phyloP scores from a whole-genome alignment of 2,888 invertebrate species.

The Nomada hirtipes region DNA sequence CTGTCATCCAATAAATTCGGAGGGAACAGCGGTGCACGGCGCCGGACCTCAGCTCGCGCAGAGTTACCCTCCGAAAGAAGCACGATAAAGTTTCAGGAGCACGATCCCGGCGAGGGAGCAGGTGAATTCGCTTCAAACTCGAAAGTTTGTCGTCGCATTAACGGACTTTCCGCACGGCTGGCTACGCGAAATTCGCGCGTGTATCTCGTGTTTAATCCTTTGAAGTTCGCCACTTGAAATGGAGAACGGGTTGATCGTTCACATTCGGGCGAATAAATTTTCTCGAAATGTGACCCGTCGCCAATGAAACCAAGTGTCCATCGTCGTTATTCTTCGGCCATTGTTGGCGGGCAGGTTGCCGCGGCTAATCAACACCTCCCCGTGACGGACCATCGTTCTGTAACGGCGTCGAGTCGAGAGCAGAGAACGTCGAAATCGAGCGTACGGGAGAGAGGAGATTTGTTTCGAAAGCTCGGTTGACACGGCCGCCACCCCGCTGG shows the following conservation, averaged over 20 bases:
- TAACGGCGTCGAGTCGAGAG: slow-evolving; percentile 19
- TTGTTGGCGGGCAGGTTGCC: slow-evolving; percentile 17
- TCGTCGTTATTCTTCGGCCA: background rate
- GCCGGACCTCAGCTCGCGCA: slow-evolving; percentile 13
- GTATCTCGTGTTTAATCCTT: slow-evolving; percentile 34
- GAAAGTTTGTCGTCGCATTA: slow-evolving; percentile 33
- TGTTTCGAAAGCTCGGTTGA: slow-evolving; percentile 65
- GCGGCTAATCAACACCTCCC: slow-evolving; percentile 58
- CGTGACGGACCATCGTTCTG: slow-evolving; percentile 53
- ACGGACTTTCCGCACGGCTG: slow-evolving; percentile 28
- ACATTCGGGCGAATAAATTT: background rate
- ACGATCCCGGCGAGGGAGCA: background rate
- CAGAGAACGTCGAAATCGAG: slow-evolving; percentile 26
- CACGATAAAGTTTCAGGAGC: slow-evolving; percentile 31
- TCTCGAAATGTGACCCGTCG: background rate
- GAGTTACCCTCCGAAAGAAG: slow-evolving; percentile 34
- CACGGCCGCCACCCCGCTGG: slow-evolving; percentile 66
- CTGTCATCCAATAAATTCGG: slow-evolving; percentile 43
- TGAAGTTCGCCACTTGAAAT: background rate
- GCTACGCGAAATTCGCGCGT: slow-evolving; percentile 23
- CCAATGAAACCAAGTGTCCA: background rate
- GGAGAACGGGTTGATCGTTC: background rate
- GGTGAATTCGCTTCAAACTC: slow-evolving; percentile 55
- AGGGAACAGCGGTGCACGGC: slow-evolving; percentile 1
- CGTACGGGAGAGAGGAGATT: slow-evolving; percentile 60